phyloP scores from a whole-genome alignment of 2,888 invertebrate genomes.

The Piscicola geometra region DNA sequence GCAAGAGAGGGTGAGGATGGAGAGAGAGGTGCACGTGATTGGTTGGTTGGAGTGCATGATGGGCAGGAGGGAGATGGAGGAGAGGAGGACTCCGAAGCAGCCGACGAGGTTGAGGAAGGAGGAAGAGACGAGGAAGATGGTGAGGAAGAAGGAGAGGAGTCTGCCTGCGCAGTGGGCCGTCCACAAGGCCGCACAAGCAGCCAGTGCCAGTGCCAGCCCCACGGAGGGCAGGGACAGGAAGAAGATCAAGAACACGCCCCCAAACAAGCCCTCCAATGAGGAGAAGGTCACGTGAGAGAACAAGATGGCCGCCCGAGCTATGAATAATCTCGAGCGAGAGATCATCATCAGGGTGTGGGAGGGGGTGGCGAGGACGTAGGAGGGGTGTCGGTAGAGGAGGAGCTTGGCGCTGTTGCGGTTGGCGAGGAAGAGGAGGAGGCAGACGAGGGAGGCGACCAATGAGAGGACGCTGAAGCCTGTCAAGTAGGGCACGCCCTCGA shows the following conservation, averaged over 20 bases:
- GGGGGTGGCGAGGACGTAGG: background rate
- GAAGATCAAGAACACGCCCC: constrained; percentile 2
- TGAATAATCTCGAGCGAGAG: background rate
- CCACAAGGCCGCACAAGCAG: background rate
- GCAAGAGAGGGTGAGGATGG: background rate
- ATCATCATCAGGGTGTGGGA: background rate
- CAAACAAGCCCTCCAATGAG: background rate
- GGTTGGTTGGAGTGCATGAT: background rate
- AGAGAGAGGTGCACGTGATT: background rate
- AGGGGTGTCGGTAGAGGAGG: background rate
- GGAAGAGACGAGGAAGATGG: background rate
- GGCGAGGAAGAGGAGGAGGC: background rate
- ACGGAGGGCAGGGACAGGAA: background rate
- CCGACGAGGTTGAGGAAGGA: background rate
- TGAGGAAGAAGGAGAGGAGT: background rate
- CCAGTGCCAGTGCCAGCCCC: background rate
- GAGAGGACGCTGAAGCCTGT: background rate
- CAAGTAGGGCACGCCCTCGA: background rate
- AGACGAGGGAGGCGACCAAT: background rate
- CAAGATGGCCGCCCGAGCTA: background rate
- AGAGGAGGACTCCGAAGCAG: background rate
- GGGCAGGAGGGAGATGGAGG: background rate
- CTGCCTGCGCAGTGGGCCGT: background rate
- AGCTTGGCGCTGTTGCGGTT: background rate
- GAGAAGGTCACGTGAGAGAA: background rate